phyloP scores from a whole-genome alignment of 2,113 vertebrate genomes.

The Taxidea taxus region DNA sequence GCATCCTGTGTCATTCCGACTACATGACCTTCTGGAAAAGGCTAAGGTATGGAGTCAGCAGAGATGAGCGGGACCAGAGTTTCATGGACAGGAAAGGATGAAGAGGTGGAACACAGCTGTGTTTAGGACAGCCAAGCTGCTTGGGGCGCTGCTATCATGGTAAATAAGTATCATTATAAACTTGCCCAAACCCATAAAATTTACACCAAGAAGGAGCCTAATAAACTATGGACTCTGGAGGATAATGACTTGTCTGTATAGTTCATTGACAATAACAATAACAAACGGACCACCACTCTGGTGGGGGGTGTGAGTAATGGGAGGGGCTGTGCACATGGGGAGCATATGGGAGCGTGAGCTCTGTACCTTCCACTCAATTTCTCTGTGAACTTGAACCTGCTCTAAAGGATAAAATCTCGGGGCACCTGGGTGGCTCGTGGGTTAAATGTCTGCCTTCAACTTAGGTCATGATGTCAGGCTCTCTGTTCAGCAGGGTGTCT shows the following conservation, averaged over 20 bases:
- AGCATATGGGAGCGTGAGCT: too few relatives aligned
- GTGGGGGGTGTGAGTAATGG: too few relatives aligned
- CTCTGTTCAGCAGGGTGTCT: not conserved
- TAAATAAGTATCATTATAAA: not conserved
- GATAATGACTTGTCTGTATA: accelerated
- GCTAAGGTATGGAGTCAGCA: not conserved
- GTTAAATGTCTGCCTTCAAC: not conserved
- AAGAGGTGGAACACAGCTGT: not conserved
- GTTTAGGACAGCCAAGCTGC: not conserved
- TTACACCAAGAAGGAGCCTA: not conserved
- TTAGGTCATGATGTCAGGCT: not conserved
- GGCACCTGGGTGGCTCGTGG: not conserved
- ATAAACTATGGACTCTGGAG: not conserved
- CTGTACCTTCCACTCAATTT: not conserved
- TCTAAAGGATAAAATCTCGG: not conserved
- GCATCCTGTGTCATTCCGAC: not conserved
- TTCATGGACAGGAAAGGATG: accelerated
- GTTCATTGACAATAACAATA: not conserved
- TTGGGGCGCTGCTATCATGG: accelerated
- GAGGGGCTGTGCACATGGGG: too few relatives aligned
- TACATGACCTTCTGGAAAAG: not conserved
- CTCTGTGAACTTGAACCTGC: not conserved
- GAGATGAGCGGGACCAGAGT: too few relatives aligned
- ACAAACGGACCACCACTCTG: not conserved
- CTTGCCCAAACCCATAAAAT: not conserved